Evolutionary conservation across 2,888 invertebrate species (phyloP).

Genomic region (Gortyna flavago): DNA sequence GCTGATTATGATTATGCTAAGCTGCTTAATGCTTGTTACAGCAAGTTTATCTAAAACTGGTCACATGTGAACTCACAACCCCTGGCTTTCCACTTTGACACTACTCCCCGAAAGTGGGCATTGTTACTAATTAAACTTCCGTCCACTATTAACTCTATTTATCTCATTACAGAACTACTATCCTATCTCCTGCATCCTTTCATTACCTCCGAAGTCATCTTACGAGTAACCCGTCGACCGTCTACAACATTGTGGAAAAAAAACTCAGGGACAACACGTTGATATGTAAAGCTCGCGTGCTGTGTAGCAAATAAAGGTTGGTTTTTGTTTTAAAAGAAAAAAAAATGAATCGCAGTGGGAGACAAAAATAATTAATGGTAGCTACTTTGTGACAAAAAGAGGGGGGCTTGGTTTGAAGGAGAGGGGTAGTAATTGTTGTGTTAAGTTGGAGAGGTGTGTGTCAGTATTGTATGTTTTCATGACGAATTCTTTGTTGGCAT

Average conservation of each 20-base stretch:
- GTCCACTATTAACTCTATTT: slow-evolving; percentile 19
- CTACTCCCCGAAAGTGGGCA: neutral
- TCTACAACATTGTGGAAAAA: slow-evolving; percentile 54
- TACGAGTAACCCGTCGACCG: slow-evolving; percentile 50
- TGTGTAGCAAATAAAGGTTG: slow-evolving; percentile 62
- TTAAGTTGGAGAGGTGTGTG: neutral
- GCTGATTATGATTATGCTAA: neutral
- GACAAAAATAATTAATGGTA: slow-evolving; percentile 76
- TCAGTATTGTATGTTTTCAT: neutral
- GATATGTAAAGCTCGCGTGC: slow-evolving; percentile 70
- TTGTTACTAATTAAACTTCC: slow-evolving; percentile 20
- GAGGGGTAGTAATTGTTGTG: slow-evolving; percentile 31
- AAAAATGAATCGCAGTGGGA: slow-evolving; percentile 60
- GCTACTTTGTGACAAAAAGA: slow-evolving; percentile 66
- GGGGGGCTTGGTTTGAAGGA: slow-evolving; percentile 68
- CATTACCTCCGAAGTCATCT: slow-evolving; percentile 62
- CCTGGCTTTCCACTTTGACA: neutral
- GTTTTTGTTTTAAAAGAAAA: slow-evolving; percentile 59
- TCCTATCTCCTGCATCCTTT: slow-evolving; percentile 34
- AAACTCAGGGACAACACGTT: slow-evolving; percentile 59
- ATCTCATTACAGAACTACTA: slow-evolving; percentile 34
- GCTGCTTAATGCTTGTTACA: neutral
- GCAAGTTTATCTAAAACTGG: neutral
- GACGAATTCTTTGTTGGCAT: neutral
- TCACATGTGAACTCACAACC: neutral